Conservation (phyloP, 37 sponge, comb jelly and placozoan species). For the Oscarella lobularis region DNA sequence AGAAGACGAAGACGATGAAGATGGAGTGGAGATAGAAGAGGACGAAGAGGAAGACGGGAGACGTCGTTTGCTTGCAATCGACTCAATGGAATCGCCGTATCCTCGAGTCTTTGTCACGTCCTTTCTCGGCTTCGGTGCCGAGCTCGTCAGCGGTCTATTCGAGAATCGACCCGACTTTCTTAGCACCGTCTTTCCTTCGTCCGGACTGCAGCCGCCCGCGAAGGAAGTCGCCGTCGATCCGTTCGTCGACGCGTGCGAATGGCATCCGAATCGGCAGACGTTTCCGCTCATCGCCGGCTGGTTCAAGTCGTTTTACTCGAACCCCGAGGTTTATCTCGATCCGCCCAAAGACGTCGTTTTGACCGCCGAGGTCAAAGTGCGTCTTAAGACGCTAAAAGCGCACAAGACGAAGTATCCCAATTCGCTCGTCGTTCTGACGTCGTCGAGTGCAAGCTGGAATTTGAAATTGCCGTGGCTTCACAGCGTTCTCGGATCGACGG, state of each 20-base stretch:
- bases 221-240: neutral
- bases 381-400: neutral
- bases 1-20: too few species aligned
- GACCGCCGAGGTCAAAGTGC: neutral
- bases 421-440: neutral
- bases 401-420: neutral
- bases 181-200: neutral
- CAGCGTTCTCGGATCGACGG: conserved; percentile 1
- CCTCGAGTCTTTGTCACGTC: conserved; percentile 8
- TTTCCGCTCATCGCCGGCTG: conserved; percentile 5
- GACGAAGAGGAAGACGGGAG: too few species aligned
- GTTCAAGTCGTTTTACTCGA: neutral
- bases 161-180: conserved; percentile 1
- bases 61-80: too few species aligned
- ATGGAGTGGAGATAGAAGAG: too few species aligned
- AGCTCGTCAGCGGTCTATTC: conserved; percentile 2
- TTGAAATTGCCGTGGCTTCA: conserved; percentile 2
- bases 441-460: conserved; percentile 5
- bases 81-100: too few species aligned
- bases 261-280: neutral
- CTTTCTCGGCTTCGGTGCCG: neutral
- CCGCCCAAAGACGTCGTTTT: neutral
- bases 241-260: conserved; percentile 5
- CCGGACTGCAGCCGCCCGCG: conserved; percentile 1
- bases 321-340: neutral